Conservation (phyloP, 2,113 vertebrate genomes). For the Papio anubis region DNA sequence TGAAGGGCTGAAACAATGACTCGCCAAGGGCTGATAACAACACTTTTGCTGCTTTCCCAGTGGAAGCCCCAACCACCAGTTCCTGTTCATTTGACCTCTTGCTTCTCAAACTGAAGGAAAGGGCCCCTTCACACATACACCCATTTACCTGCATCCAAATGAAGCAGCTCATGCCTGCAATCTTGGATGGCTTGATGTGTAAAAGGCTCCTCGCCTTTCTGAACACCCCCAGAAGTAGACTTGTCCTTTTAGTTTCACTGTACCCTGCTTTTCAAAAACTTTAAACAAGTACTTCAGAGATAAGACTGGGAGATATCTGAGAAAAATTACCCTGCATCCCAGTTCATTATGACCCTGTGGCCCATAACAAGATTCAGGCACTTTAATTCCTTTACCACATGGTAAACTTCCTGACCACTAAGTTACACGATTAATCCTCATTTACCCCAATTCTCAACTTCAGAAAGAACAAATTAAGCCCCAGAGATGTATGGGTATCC, state of each 20-base stretch:
- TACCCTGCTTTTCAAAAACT: not conserved
- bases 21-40: not conserved
- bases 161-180: not conserved
- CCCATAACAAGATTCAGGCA: not conserved
- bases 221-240: not conserved
- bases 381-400: not conserved
- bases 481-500: not conserved
- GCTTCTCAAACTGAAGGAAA: not conserved
- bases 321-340: not conserved
- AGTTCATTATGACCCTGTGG: not conserved
- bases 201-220: not conserved
- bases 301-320: not conserved
- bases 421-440: not conserved
- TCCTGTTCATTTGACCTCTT: not conserved
- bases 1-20: not conserved
- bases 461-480: not conserved
- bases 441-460: not conserved
- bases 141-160: not conserved
- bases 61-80: rapidly evolving
- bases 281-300: not conserved
- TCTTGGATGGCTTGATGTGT: not conserved
- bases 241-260: not conserved
- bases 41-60: not conserved
- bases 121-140: rapidly evolving
- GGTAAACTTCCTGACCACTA: not conserved